These are phyloP conservation scores for Pseudomyrmex sp. DNA, from an alignment of 1,140 invertebrate species.

Conservation along the genomic window DNA sequence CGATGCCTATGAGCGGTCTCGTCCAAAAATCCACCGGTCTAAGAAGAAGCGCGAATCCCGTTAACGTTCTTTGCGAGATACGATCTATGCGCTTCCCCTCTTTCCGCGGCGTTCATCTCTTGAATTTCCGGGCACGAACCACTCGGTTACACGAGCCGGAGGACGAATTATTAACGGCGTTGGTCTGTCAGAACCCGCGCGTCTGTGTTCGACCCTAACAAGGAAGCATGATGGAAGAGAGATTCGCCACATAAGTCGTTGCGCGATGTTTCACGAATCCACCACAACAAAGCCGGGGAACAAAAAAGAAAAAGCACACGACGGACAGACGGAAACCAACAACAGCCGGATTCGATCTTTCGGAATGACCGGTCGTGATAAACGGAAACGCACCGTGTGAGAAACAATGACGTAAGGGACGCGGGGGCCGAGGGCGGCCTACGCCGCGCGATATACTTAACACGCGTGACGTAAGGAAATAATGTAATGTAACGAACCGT, in stretches of 20 bases:
- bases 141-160: conserved; percentile 61
- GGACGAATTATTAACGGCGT: conserved; percentile 71
- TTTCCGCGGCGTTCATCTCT: conserved; percentile 57
- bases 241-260: conserved; percentile 49
- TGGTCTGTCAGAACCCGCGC: conserved; percentile 51
- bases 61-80: conserved; percentile 62
- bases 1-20: neutral
- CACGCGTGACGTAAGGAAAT: neutral
- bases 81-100: conserved; percentile 66
- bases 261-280: conserved; percentile 57
- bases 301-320: neutral
- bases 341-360: neutral
- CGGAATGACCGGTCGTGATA: neutral
- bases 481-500: conserved; percentile 7
- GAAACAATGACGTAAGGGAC: conserved; percentile 6
- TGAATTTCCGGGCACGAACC: conserved; percentile 70
- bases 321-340: neutral
- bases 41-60: conserved; percentile 42
- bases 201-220: conserved; percentile 1
- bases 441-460: neutral
- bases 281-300: conserved; percentile 7
- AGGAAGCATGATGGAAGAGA: conserved; percentile 57
- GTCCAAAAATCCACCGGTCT: conserved; percentile 14
- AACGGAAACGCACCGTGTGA: neutral
- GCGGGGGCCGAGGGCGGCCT: neutral